Evolutionary conservation across 37 sponge, comb jelly and placozoan species (phyloP), one percentile per base, ranked within the genome.

Genomic region (Ianthella basta): DNA sequence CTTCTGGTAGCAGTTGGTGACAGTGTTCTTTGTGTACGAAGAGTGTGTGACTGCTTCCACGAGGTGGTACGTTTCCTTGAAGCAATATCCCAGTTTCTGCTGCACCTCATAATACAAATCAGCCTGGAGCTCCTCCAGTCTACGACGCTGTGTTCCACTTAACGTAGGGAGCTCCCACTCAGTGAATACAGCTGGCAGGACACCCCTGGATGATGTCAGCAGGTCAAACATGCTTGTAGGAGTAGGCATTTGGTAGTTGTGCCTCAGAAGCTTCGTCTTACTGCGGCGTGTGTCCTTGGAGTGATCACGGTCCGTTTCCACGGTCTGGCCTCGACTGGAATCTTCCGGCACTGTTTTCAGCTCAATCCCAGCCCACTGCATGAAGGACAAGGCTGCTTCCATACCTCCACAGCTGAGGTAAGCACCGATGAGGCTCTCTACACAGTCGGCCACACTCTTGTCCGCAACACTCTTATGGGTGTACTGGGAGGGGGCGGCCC

Each of bases 21-120:
- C 72, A n/a, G 89, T 81, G 73, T 97, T 99, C 59, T 83, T 86
- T 16, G 74, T 75, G 84, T 93, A 99, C 0, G 99, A 95, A 32
- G 98, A 83, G 66, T 99, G 99, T 0, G 99, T 99, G 56, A 97
- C 40, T 2, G 99, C 99, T 59, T 97, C 92, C 56, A 99, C 56
- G 20, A 99, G 82, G 19, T 90, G 85, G 8, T 65, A 30, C 25
- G 53, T 82, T 41, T 99, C 92, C 23, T 72, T 73, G 80, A 99
- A 97, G 18, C 32, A 60, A 85, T 96, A 95, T 40, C 75, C 69
- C 1, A 97, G 69, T 5, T 55, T 30, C 41, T 53, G 44, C 20
- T 88, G 44, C 37, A 79, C 3, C 19, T 59, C 54, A 44, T 44
- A 10, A 25, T 63, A 24, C 30, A 82, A 34, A 33, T 65, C 67